Evolutionary conservation across 1,140 invertebrate species (phyloP), one percentile per base, ranked within the genome.

Genomic region (Lethrus apterus): DNA sequence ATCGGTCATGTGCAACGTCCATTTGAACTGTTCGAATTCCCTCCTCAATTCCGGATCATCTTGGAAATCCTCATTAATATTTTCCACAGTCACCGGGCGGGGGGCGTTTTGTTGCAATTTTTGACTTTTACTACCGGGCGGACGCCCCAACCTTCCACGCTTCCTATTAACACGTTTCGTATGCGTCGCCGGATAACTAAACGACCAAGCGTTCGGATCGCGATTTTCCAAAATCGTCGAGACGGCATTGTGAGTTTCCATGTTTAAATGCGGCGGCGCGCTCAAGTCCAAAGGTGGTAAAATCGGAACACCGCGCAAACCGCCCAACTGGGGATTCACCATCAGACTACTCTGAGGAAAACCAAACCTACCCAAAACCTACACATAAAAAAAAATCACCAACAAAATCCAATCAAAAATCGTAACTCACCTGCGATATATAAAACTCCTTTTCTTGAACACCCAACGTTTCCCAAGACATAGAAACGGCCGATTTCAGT

Each of bases 361-460:
- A 3, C 62, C 62, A 44, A 63, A 65, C 36, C 54, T 50, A 2
- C 57, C 64, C 10, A 65, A 51, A 41, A 67, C 62, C 62, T 64
- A 38, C 11, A 45, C 23, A 41, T 17, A 46, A 30, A 19, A 20
- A 33, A 24, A 15, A 14, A 17, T 7, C 11, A 29, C 7, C 3
- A 15, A 30, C 23, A 14, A 30, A 11, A 15, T 2, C n/a, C n/a
- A 10, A 30, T 14, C 41, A 14, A 14, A 18, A 17, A 24, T 36
- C 4, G 24, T 26, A 26, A 46, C n/a, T 54, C 45, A 65, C 66
- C 55, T 68, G 66, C 1, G 64, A 62, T 21, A 69, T 57, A 45
- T 69, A 69, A 50, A 67, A 63, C 42, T 64, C 57, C 40, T 65
- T 67, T 48, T 69, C 65, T 17, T 56, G 42, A 5, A 40, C 34